A percentile compares a stretch with the other conserved stretches of the same genome.
Evolutionary conservation across 2,797 vertebrate species (phyloP).

Genomic region (Artibeus jamaicensis): DNA sequence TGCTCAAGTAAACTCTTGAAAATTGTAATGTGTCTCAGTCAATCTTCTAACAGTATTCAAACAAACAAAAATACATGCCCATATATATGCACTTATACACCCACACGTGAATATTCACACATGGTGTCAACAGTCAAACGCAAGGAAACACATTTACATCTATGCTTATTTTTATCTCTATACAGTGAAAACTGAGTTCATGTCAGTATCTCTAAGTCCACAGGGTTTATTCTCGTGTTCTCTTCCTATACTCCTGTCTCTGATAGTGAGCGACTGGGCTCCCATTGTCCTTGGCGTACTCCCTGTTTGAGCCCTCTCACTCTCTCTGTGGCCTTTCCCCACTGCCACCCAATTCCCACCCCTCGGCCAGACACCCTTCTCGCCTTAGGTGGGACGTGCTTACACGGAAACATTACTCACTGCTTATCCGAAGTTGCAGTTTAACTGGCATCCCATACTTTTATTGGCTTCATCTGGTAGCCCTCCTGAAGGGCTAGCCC

Average conservation of each 20-base stretch:
- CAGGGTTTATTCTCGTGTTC: neutral
- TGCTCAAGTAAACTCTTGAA: neutral
- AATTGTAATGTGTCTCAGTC: neutral
- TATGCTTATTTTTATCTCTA: neutral
- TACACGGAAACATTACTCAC: neutral
- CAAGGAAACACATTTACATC: neutral
- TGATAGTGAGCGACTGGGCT: neutral
- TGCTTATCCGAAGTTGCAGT: neutral
- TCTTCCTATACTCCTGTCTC: neutral
- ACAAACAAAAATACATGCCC: neutral
- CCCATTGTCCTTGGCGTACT: neutral
- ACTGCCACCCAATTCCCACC: neutral
- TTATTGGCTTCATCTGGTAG: neutral
- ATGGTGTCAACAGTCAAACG: neutral
- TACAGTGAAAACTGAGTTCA: neutral
- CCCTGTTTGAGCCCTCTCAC: neutral
- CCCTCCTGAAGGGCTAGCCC: neutral
- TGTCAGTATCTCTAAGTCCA: neutral
- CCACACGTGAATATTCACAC: neutral
- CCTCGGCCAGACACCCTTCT: neutral
- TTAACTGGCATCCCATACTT: neutral
- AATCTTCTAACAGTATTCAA: neutral
- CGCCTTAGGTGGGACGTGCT: neutral
- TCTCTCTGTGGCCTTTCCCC: rapidly evolving
- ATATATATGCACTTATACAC: neutral